Evolutionary conservation across 2,888 invertebrate species (phyloP), one percentile per base, ranked within the genome.

Genomic region (Sesia apiformis): DNA sequence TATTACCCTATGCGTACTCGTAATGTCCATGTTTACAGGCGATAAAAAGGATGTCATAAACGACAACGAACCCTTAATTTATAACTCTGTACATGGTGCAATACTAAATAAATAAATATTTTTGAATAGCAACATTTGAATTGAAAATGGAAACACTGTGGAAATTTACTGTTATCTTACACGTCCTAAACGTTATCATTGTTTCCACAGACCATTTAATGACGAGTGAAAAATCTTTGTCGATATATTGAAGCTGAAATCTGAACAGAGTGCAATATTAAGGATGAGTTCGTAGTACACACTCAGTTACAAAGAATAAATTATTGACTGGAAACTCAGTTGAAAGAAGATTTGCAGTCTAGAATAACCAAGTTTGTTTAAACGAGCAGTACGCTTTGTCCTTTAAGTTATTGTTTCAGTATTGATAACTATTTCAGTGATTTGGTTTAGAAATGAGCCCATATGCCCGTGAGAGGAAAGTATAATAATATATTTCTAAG

Each of bases 281-380:
- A 91, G 57, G 91, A 91, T 60, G 87, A 91, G 61, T 92, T 92
- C 75, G 91, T 91, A 4, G 87, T n/a, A n/a, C 90, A 42, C 91
- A 90, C 69, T 91, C 92, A 2, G 71, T 60, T 92, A 42, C 92
- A 92, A 67, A 77, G 92, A 50, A 90, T 82, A 73, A 91, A 92
- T 38, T 91, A 89, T 60, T 84, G 77, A 62, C 67, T 92, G n/a
- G 91, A 91, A 64, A 72, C 69, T 56, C 70, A 85, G 56, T 63
- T 91, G 40, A 84, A 87, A 66, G 83, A 85, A 42, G 72, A 71
- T 49, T 76, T 85, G n/a, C 82, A 89, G 55, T 64, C 71, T 5
- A 71, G 89, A 4, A 72, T 84, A 43, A 80, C 75, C 57, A 87
- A 78, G 57, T 83, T 70, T 56, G 4, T 63, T 87, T 0, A 90